Base-by-base conservation (phyloP, 92 coral and sea anemone genomes). In the Bergia puertoricense region DNA sequence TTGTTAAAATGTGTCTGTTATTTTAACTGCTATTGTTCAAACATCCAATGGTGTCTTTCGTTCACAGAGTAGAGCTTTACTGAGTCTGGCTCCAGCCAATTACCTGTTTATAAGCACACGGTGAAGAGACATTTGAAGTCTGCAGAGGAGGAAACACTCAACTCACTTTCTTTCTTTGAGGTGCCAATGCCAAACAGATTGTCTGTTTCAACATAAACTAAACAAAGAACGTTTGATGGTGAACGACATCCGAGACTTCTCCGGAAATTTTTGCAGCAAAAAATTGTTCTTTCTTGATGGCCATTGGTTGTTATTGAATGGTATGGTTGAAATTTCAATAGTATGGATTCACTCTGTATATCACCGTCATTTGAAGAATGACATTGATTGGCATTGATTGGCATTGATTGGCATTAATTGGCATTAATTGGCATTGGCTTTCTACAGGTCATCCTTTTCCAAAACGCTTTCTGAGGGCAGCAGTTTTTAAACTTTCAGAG, bases 241-340 rank as follows among this genome's bases (percentile, higher is more conserved):
- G 54, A 90, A 56, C 65, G 89, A 85, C 45, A 75, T 76, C 59
- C 59, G 43, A 77, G 48, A 85, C 81, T 72, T 90, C 80, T 36
- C 89, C 92, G 42, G 85, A 77, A 39, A 90, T 66, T 85, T 85
- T 86, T 22, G 89, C 92, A 77, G 46, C 89, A 30, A 30, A 30
- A 90, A n/a, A 90, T 42, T 77, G 66, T 42, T 44, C 66, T 79
- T 85, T 48, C 11, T 66, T 90, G 54, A 83, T 42, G 83, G 89
- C 84, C 13, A 77, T 88, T 65, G 86, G 85, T 79, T 65, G 73
- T 45, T 30, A 30, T 82, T 82, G 56, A 73, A 89, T 8, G 77
- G 88, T 77, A 82, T 89, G 91, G 82, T 89, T 62, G 74, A 59
- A 81, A 89, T 73, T 65, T 57, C 71, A 73, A 89, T 80, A 71